These are phyloP conservation scores for Sebastolobus altivelis DNA, from an alignment of 2,797 vertebrate species.

Conservation along the genomic window DNA sequence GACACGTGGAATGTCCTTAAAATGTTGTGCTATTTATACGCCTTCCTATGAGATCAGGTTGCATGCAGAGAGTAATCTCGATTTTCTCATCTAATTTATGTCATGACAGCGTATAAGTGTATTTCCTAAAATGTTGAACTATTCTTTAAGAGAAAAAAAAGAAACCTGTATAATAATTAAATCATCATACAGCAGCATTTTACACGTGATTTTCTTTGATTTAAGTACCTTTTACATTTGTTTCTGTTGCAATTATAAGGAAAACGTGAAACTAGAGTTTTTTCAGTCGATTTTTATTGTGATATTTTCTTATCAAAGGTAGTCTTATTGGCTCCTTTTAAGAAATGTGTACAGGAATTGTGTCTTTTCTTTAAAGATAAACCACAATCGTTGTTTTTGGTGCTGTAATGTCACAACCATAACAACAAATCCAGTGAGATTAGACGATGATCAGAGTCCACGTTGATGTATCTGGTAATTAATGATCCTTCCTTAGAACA, in stretches of 20 bases:
- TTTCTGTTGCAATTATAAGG: not conserved
- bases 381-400: not conserved
- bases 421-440: not conserved
- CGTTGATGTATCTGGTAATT: not conserved
- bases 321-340: not conserved
- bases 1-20: too few relatives aligned
- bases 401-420: not conserved
- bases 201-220: not conserved
- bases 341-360: not conserved
- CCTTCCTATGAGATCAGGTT: too few relatives aligned
- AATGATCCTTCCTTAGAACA: not conserved
- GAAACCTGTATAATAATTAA: not conserved
- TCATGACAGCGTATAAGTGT: too few relatives aligned
- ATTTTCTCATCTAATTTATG: too few relatives aligned
- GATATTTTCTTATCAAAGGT: not conserved
- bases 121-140: too few relatives aligned
- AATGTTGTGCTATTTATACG: too few relatives aligned
- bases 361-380: not conserved
- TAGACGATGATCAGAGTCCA: not conserved
- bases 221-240: not conserved
- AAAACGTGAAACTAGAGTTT: not conserved
- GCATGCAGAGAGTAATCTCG: too few relatives aligned
- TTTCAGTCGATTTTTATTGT: not conserved
- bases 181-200: not conserved
- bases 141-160: too few relatives aligned